phyloP scores from a whole-genome alignment of 2,113 vertebrate genomes.

The Tragulus kanchil region DNA sequence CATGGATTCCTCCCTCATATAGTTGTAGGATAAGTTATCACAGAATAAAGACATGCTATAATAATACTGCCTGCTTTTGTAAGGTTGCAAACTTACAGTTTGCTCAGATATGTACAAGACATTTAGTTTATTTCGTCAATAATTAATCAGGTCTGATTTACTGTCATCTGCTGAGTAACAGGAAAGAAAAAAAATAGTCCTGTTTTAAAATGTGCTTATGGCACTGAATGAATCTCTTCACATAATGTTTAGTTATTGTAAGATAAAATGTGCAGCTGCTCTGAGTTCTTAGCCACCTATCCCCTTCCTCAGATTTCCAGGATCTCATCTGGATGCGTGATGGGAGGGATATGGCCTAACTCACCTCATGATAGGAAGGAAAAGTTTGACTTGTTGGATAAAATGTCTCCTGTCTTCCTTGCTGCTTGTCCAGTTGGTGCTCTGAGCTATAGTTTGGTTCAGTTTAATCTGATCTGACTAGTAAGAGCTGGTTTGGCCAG shows the following conservation, averaged over 20 bases:
- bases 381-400: neutral
- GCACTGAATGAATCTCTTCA: neutral
- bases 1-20: neutral
- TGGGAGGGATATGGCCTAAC: neutral
- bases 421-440: neutral
- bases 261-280: neutral
- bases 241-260: neutral
- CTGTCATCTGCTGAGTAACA: neutral
- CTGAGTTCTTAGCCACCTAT: neutral
- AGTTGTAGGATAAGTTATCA: neutral
- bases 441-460: neutral
- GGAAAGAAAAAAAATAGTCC: neutral
- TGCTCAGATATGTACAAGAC: neutral
- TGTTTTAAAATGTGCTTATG: constrained; percentile 7
- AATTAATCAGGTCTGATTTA: constrained; percentile 20
- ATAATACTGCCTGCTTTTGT: neutral
- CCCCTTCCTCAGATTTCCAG: neutral
- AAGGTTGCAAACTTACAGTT: neutral
- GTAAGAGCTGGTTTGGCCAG: neutral
- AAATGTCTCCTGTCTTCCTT: neutral
- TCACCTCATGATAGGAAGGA: neutral
- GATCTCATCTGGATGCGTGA: neutral
- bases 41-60: neutral
- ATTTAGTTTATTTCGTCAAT: constrained; percentile 41
- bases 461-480: neutral